Base-by-base conservation (phyloP, 2,888 invertebrate species). In the Drosophila dives region DNA sequence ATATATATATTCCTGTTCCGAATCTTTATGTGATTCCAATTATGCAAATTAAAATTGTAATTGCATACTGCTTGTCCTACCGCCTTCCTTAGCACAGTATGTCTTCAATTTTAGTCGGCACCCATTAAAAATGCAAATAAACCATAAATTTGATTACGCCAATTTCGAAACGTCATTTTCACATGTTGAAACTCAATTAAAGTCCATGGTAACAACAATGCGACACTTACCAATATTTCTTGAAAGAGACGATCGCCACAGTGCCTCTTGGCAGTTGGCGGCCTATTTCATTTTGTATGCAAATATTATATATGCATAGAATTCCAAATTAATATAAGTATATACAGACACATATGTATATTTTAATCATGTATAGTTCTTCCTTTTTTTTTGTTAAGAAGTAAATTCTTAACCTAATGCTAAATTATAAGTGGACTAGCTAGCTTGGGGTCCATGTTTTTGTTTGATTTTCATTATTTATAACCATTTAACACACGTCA, bases 191-290 rank as follows among this genome's bases (percentile, higher is more conserved):
- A 77, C 56, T 60, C 54, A 72, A 75, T 68, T 83, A 80, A 80
- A 83, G 81, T 81, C 81, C 81, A 81, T 83, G 83, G 81, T 81
- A 80, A 75, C 81, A 80, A 77, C 81, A 80, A 76, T 73, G 36
- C 48, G 64, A 68, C 65, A 75, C 51, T 78, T 69, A 78, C 68
- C 62, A 79, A 70, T 65, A 77, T 64, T 63, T 55, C 32, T 55
- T 64, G 60, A 51, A 59, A 60, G 76, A 62, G 58, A 58, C 51
- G 40, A 40, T 51, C 38, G 33, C 17, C 11, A 80, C 74, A 80
- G 54, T 80, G 67, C 36, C 1, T 42, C 7, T 11, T 0, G 53
- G 10, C 54, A 72, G 77, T 78, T 42, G 32, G 8, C 32, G 34
- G 8, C 17, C 7, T 8, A n/a, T 38, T 8, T 3, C 23, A n/a